These are phyloP conservation scores for Synanthedon tipuliformis DNA, from an alignment of 2,888 invertebrate species.

Conservation along the genomic window DNA sequence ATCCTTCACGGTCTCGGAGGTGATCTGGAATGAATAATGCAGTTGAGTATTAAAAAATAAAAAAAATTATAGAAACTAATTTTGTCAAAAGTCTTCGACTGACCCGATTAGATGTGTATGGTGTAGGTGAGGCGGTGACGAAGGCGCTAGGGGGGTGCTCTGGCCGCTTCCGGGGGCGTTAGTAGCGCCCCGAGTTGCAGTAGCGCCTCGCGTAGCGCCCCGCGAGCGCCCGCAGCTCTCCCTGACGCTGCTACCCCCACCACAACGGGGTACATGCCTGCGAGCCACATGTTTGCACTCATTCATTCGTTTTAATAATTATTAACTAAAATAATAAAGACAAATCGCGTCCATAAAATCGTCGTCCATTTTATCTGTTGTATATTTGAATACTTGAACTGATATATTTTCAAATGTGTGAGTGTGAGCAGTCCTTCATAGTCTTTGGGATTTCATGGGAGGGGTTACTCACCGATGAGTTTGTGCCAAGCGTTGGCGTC, in stretches of 20 bases:
- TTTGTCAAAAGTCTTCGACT: not conserved
- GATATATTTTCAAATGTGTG: too few relatives aligned
- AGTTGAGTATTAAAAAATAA: too few relatives aligned
- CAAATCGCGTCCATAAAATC: too few relatives aligned
- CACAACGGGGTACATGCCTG: constrained; percentile 85
- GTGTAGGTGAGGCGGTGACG: constrained; percentile 48
- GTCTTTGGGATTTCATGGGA: too few relatives aligned
- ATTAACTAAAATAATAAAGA: too few relatives aligned
- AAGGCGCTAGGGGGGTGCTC: constrained; percentile 43
- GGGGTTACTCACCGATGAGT: constrained; percentile 73
- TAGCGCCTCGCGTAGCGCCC: constrained; percentile 76
- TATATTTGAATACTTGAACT: too few relatives aligned
- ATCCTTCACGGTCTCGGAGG: too few relatives aligned
- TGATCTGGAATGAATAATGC: too few relatives aligned
- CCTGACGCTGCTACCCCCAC: constrained; percentile 87
- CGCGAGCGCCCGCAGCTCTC: constrained; percentile 80
- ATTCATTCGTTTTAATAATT: too few relatives aligned
- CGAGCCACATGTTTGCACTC: not conserved
- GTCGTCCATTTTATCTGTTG: too few relatives aligned
- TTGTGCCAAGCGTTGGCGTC: constrained; percentile 94
- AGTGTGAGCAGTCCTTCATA: too few relatives aligned
- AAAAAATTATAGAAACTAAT: too few relatives aligned
- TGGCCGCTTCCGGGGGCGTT: constrained; percentile 71
- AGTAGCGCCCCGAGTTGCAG: constrained; percentile 85
- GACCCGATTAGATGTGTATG: constrained; percentile 28